Evolutionary conservation across 1,140 invertebrate genomes (phyloP), one percentile per base, ranked within the genome.

Genomic region (Drosophila ohnishii): DNA sequence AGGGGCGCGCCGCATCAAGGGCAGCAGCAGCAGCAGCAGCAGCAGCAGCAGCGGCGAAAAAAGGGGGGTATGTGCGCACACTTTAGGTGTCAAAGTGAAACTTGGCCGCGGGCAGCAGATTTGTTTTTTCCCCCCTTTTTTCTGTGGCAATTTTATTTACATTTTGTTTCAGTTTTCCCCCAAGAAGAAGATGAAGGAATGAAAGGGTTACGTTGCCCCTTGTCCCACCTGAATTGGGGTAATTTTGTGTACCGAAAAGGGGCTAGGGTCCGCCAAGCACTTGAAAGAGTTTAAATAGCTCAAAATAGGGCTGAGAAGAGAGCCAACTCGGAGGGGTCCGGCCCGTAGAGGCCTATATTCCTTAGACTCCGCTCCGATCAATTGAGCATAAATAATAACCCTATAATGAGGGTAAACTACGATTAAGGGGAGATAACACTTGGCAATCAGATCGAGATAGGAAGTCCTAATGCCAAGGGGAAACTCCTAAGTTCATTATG

Each of bases 11-110:
- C 72, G 32, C 67, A 50, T 70, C 71, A 84, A 72, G 81, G 67
- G 81, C 60, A 76, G 35, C 25, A 22, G 19, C 42, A 22, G 9
- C n/a, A 19, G 80, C 50, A 47, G 13, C 44, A 76, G 39, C 13
- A 22, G 32, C 32, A 1, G 19, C 19, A 19, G 19, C n/a, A n/a
- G n/a, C n/a, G 19, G 16, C 30, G 19, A 22, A 37, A 55, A 42
- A 61, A 67, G 60, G 67, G 75, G 76, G 67, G 83, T 87, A 80
- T 87, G 79, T 59, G 83, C 84, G 84, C 83, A 87, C 83, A 87
- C 83, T 87, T 87, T 87, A 87, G 83, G 83, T 87, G 83, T 87
- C 83, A 87, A 87, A 87, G 75, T 78, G 75, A 67, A 74, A 79
- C 61, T 77, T 77, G 51, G 74, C 74, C 64, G 57, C 51, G 37